Percentiles rank a stretch among this genome's conserved stretches.
These are phyloP conservation scores for Hylaeus anthracinus DNA, from an alignment of 1,140 invertebrate genomes.

Conservation along the genomic window DNA sequence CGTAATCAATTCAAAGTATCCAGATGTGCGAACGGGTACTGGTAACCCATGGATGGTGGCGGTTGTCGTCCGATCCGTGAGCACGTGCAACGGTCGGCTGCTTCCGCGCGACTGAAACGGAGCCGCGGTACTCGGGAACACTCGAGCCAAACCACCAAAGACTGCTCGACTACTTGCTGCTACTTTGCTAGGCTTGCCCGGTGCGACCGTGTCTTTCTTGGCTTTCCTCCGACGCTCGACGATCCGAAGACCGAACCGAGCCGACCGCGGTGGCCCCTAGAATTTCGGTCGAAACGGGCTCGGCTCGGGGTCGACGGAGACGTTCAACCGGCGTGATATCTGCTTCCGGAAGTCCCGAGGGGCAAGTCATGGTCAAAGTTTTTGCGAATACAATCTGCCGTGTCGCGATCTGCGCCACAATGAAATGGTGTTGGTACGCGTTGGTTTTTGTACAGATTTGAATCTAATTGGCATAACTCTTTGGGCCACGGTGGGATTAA, in stretches of 20 bases:
- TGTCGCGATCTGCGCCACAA: too few relatives aligned
- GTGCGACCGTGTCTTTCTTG: conserved; percentile 16
- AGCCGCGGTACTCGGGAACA: conserved; percentile 41
- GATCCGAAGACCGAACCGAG: background rate
- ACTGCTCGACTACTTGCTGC: background rate
- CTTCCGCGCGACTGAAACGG: conserved; percentile 61
- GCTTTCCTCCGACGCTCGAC: background rate
- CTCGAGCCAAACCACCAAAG: conserved; percentile 19
- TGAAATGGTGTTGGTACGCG: too few relatives aligned
- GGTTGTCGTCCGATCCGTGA: conserved; percentile 23
- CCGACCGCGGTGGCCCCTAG: background rate
- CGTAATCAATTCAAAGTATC: conserved; percentile 37
- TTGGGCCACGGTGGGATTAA: too few relatives aligned
- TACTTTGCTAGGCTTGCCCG: conserved; percentile 9
- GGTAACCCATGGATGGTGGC: conserved; percentile 62
- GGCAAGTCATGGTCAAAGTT: too few relatives aligned
- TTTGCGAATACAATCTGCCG: too few relatives aligned
- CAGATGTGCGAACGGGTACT: conserved; percentile 24
- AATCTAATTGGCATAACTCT: too few relatives aligned
- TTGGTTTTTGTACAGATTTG: too few relatives aligned
- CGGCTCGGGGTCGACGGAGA: background rate
- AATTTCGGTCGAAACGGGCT: background rate
- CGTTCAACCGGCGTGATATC: background rate
- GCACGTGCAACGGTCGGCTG: conserved; percentile 61
- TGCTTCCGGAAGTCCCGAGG: background rate